Base-by-base conservation (phyloP, 2,888 invertebrate genomes). In the Spatulosminthurus flaviceps region DNA sequence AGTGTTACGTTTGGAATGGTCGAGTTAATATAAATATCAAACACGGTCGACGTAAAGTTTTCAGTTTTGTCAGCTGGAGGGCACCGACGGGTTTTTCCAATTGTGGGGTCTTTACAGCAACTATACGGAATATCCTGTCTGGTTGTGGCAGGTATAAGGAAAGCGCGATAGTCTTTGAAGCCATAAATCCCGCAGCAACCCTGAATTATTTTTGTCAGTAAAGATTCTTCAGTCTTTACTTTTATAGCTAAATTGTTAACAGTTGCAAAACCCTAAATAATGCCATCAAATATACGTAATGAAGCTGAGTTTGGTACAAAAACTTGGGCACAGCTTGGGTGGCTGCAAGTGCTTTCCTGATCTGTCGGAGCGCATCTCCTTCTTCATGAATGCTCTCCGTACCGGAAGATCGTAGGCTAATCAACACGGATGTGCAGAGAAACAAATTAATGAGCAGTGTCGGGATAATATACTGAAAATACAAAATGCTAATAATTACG, bases 161-260 rank as follows among this genome's bases (percentile, higher is more conserved):
- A 71, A 4, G 71, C 71, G 16, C 71, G 71, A 21, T 71, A 71
- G 42, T 71, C 71, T 24, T 71, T 71, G 22, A 71, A 71, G 1
- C 71, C 71, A 21, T 22, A 71, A 24, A 71, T 5, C 7, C 71
- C 71, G 21, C 71, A 71, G 42, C 71, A 71, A 13, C 19, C 34
- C 22, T 71, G 21, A 4, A 22, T 7, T 2, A 22, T 22, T 22
- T n/a, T n/a, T n/a, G n/a, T n/a, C n/a, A n/a, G n/a, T n/a, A n/a
- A n/a, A n/a, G n/a, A n/a, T n/a, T n/a, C n/a, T n/a, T n/a, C n/a
- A n/a, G n/a, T n/a, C n/a, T n/a, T n/a, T n/a, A n/a, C n/a, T n/a
- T n/a, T n/a, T n/a, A n/a, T n/a, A n/a, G n/a, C n/a, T n/a, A n/a
- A n/a, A n/a, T n/a, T n/a, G n/a, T n/a, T n/a, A n/a, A n/a, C n/a